These are phyloP conservation scores for Agapornis roseicollis DNA, from an alignment of 2,113 vertebrate species.

Conservation along the genomic window DNA sequence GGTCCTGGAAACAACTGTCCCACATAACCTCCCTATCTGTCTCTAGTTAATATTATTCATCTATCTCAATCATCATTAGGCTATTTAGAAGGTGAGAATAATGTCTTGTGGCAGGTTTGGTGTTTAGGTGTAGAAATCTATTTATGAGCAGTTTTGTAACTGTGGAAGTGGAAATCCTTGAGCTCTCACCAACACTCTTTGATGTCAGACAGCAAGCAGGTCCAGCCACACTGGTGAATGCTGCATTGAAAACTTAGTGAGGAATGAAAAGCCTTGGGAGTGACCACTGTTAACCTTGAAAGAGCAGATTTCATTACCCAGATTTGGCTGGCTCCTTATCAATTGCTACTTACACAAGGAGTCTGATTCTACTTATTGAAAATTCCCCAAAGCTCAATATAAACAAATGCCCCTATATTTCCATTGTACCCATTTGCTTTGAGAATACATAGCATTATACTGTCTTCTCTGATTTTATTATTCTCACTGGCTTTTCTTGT, in stretches of 20 bases:
- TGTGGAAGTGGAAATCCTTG: not conserved
- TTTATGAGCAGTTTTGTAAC: rapidly evolving
- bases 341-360: not conserved
- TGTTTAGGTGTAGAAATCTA: not conserved
- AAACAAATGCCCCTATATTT: not conserved
- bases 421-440: not conserved
- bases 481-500: not conserved
- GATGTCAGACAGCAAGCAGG: not conserved
- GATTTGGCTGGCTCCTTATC: not conserved
- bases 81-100: not conserved
- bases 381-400: not conserved
- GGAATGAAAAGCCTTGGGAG: not conserved
- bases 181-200: not conserved
- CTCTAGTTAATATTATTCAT: not conserved
- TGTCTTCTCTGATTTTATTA: not conserved
- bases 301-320: not conserved
- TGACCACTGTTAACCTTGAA: not conserved
- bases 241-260: not conserved
- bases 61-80: not conserved
- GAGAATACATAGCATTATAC: not conserved
- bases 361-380: not conserved
- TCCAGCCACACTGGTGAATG: not conserved
- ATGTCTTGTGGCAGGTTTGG: not conserved
- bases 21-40: rapidly evolving
- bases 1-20: not conserved